Percentiles rank a stretch among this genome's conserved stretches.
phyloP scores from a whole-genome alignment of 53 echinoderm and acorn worm species.

The Apostichopus leukothele region DNA sequence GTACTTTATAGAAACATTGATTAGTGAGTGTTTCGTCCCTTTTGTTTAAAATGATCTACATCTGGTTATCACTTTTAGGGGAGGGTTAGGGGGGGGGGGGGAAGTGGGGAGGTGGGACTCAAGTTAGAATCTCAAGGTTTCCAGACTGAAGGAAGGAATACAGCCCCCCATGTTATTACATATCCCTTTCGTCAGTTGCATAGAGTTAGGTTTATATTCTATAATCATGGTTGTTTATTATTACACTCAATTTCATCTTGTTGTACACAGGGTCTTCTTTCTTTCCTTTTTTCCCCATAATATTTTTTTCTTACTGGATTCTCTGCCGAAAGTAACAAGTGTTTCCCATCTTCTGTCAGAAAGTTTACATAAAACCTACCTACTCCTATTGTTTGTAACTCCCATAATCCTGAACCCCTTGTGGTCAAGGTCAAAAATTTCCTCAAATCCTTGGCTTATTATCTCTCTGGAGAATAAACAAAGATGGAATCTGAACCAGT shows the following conservation, averaged over 20 bases:
- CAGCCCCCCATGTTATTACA: too few relatives aligned
- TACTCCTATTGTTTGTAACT: conserved; percentile 21
- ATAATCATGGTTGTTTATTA: too few relatives aligned
- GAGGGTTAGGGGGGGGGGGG: too few relatives aligned
- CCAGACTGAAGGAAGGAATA: too few relatives aligned
- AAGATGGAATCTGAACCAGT: conserved; percentile 8
- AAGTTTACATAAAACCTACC: conserved; percentile 28
- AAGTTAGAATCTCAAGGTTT: too few relatives aligned
- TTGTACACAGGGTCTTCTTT: background rate
- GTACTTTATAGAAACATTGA: too few relatives aligned
- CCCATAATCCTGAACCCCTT: background rate
- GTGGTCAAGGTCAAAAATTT: conserved; percentile 38
- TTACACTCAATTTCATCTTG: background rate
- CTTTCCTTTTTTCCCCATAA: background rate
- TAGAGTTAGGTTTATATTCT: too few relatives aligned
- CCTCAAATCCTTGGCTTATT: conserved; percentile 8
- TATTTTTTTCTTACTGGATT: background rate
- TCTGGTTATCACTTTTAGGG: too few relatives aligned
- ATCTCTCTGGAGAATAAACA: conserved; percentile 29
- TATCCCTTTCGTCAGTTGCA: too few relatives aligned
- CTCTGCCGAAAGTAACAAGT: background rate
- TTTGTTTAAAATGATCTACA: too few relatives aligned
- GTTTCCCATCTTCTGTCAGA: conserved; percentile 31
- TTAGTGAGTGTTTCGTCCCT: too few relatives aligned
- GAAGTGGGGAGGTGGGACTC: too few relatives aligned